Evolutionary conservation across 2,113 vertebrate species (phyloP), one percentile per base, ranked within the genome.

Genomic region (Eonycteris spelaea): DNA sequence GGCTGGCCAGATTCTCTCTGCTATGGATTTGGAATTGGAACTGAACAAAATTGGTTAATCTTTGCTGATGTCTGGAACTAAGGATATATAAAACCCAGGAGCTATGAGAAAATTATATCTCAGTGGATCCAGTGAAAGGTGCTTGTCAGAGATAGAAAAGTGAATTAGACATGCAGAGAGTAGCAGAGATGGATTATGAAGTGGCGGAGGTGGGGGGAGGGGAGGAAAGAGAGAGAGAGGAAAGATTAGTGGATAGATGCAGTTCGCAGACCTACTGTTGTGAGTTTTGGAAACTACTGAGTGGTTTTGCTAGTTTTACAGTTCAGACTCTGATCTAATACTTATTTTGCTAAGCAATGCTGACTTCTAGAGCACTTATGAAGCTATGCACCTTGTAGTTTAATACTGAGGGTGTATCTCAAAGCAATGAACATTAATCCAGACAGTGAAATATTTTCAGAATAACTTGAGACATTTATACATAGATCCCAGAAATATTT

Each of bases 141-240:
- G 21, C 79, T 95, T 82, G 84, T 57, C 65, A 74, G 70, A 92
- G 18, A 65, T 22, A 30, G 24, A 86, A 61, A 28, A 82, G 10
- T 38, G 51, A 94, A 92, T 92, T 92, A 85, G 65, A 83, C 77
- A 90, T 68, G 40, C 68, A 91, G 59, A 95, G 55, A 92, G 15
- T 55, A 38, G 22, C 45, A 82, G 33, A 70, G 73, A 51, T 70
- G 68, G 13, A 40, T 90, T 70, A 30, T 30, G 73, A 19, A 3
- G 40, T n/a, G n/a, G n/a, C n/a, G n/a, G n/a, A 74, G 24, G 15
- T 40, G 5, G 43, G 26, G 24, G 30, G 48, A 2, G 0, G 7
- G 43, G 7, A 7, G 7, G 43, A 4, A 5, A 33, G 45, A 15
- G n/a, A 11, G 21, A 74, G 30, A 61, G 61, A 45, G 10, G 10